These are phyloP conservation scores for Synanceia verrucosa DNA, from an alignment of 2,797 vertebrate genomes.

Conservation along the genomic window DNA sequence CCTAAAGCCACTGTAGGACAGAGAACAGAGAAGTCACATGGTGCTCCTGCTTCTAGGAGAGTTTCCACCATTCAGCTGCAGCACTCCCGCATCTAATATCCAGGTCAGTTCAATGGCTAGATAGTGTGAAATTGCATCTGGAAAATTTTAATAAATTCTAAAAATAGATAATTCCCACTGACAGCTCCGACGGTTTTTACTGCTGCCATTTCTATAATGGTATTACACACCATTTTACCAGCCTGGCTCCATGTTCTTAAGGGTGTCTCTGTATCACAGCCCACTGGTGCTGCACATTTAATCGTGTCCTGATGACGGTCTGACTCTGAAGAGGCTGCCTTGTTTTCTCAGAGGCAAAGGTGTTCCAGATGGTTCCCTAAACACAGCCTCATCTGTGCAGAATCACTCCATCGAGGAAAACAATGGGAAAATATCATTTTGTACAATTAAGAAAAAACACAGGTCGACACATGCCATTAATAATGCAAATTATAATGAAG, in stretches of 20 bases:
- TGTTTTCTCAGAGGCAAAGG: constrained; percentile 13
- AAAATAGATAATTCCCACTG: constrained; percentile 18
- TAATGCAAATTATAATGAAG: background rate
- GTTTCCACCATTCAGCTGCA: constrained; percentile 13
- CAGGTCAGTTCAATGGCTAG: constrained; percentile 13
- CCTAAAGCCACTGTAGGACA: constrained; percentile 29
- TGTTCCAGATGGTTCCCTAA: constrained; percentile 31
- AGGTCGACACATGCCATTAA: background rate
- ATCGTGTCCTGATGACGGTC: constrained; percentile 2
- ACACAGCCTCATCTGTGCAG: background rate
- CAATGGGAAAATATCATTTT: background rate
- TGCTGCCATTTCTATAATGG: constrained; percentile 11
- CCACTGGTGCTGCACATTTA: constrained; percentile 8
- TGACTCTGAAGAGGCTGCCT: constrained; percentile 10
- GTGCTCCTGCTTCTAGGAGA: constrained; percentile 18
- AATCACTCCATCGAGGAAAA: constrained; percentile 14
- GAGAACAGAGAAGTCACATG: constrained; percentile 27
- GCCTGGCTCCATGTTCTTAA: constrained; percentile 7
- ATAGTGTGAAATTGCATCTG: constrained; percentile 40
- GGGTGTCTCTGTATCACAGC: constrained; percentile 9
- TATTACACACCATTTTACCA: constrained; percentile 10
- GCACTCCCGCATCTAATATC: constrained; percentile 10
- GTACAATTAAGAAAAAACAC: background rate
- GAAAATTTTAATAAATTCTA: constrained; percentile 14
- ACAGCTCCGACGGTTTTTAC: constrained; percentile 1